These are phyloP conservation scores for Pelecanus crispus DNA, from an alignment of 2,113 vertebrate genomes.

Conservation along the genomic window DNA sequence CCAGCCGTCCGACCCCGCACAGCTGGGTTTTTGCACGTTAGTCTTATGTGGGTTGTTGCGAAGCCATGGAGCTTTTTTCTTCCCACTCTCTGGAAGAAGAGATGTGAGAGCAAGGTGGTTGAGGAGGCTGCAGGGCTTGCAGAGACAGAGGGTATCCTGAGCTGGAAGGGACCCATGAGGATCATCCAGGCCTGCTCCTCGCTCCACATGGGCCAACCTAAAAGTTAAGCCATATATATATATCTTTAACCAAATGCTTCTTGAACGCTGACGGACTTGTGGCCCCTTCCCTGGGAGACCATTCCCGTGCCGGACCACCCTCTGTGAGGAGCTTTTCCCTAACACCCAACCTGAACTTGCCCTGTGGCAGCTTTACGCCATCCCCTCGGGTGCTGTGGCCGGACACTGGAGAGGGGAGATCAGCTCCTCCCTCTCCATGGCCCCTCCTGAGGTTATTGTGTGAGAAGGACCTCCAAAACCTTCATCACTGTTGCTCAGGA, in stretches of 20 bases:
- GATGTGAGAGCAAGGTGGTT: fast-evolving
- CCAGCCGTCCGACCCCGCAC: fast-evolving
- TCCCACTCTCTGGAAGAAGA: no score
- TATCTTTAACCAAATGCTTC: neutral
- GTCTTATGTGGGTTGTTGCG: fast-evolving
- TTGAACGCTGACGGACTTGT: neutral
- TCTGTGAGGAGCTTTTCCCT: neutral
- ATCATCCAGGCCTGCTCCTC: neutral
- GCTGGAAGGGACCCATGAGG: neutral
- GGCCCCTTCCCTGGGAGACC: fast-evolving
- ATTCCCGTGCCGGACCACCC: fast-evolving
- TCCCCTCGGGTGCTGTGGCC: fast-evolving
- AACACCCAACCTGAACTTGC: neutral
- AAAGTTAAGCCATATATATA: neutral
- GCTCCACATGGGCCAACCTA: neutral
- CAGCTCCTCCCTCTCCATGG: fast-evolving
- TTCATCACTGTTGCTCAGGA: fast-evolving
- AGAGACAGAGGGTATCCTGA: no score
- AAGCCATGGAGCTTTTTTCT: neutral
- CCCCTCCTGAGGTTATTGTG: no score
- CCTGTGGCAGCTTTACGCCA: neutral
- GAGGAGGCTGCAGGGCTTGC: neutral
- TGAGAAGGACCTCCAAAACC: neutral
- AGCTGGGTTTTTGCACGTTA: fast-evolving
- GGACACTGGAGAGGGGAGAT: neutral